A percentile compares a stretch with the other conserved stretches of the same genome.
phyloP scores from a whole-genome alignment of 1,140 invertebrate genomes.

The Geopemphigus sp. region DNA sequence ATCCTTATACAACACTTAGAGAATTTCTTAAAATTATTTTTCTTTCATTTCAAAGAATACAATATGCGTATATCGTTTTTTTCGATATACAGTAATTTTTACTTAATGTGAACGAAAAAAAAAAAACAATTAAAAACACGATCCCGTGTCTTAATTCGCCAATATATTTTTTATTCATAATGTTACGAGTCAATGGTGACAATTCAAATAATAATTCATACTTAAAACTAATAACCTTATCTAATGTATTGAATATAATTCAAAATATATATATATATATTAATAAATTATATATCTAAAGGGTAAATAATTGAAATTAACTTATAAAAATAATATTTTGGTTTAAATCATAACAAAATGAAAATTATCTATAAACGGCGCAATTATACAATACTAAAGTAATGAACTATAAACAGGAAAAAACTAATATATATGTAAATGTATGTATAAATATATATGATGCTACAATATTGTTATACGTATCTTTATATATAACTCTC shows the following conservation, averaged over 20 bases:
- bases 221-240: conserved; percentile 35
- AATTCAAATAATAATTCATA: conserved; percentile 34
- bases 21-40: too few relatives aligned
- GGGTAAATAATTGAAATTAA: conserved; percentile 38
- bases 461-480: neutral
- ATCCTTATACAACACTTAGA: too few relatives aligned
- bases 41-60: too few relatives aligned
- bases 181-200: neutral
- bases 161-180: neutral
- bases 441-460: conserved; percentile 7
- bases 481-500: neutral
- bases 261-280: conserved; percentile 16
- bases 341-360: conserved; percentile 46
- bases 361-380: conserved; percentile 32
- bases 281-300: conserved; percentile 31
- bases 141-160: neutral
- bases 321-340: conserved; percentile 42
- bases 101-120: too few relatives aligned
- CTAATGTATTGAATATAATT: conserved; percentile 38
- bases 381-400: conserved; percentile 6
- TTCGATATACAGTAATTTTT: too few relatives aligned
- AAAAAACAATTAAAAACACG: too few relatives aligned
- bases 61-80: too few relatives aligned
- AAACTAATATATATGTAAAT: neutral
- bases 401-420: conserved; percentile 24